A percentile compares a stretch with the other conserved stretches of the same genome.
phyloP scores from a whole-genome alignment of 2,888 invertebrate genomes.

The Tortricodes alternella region DNA sequence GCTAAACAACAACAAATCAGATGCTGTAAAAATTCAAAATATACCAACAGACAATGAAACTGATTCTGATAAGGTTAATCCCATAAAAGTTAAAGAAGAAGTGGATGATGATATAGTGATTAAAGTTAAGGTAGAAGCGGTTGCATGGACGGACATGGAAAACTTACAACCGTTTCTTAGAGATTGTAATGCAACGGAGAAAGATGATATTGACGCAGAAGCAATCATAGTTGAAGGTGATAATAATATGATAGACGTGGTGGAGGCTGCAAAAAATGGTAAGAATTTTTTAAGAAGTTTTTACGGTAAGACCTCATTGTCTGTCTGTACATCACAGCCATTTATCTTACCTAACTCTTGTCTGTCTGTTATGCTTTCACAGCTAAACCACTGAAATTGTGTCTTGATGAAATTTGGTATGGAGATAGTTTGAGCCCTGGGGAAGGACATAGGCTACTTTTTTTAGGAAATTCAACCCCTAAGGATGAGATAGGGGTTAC shows the following conservation, averaged over 20 bases:
- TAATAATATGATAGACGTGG: slow-evolving; percentile 53
- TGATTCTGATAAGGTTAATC: slow-evolving; percentile 18
- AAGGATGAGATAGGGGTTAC: too few species aligned
- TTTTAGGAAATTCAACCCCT: too few species aligned
- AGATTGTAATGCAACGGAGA: slow-evolving; percentile 52
- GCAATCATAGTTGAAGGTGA: slow-evolving; percentile 49
- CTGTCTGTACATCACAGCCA: too few species aligned
- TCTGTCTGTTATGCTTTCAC: too few species aligned
- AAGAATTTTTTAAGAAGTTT: slow-evolving; percentile 28
- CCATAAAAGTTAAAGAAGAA: neutral
- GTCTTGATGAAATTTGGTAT: too few species aligned
- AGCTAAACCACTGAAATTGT: too few species aligned
- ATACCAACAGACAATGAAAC: slow-evolving; percentile 19
- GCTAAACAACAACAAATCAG: neutral
- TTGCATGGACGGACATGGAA: slow-evolving; percentile 45
- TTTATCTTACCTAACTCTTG: too few species aligned
- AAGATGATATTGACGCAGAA: slow-evolving; percentile 39
- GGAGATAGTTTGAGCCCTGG: too few species aligned
- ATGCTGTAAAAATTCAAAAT: neutral
- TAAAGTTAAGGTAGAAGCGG: slow-evolving; percentile 49
- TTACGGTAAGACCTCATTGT: too few species aligned
- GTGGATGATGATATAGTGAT: slow-evolving; percentile 32
- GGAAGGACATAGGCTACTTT: too few species aligned
- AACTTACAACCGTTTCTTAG: slow-evolving; percentile 51
- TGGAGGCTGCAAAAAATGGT: slow-evolving; percentile 52